These are phyloP conservation scores for Scaptodrosophila lebanonensis DNA, from an alignment of 1,140 invertebrate species.

Conservation along the genomic window DNA sequence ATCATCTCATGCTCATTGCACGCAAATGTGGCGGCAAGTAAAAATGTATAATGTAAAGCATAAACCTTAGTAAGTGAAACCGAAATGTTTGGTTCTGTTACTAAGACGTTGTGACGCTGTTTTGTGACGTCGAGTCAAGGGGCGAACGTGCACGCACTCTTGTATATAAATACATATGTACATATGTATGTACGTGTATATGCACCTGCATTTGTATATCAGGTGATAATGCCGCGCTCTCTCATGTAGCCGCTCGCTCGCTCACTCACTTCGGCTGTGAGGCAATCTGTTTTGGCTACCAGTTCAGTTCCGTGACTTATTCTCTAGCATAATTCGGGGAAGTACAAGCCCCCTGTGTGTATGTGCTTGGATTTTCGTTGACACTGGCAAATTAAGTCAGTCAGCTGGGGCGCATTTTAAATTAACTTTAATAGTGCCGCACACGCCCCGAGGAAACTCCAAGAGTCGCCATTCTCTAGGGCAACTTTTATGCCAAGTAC, in stretches of 20 bases:
- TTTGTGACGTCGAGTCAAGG: background rate
- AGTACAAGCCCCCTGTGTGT: background rate
- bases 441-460: slow-evolving; percentile 4
- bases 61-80: slow-evolving; percentile 2
- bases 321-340: slow-evolving; percentile 20
- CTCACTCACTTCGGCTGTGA: background rate
- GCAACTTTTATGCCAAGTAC: slow-evolving; percentile 63
- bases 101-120: too few relatives aligned
- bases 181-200: background rate
- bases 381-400: slow-evolving; percentile 50
- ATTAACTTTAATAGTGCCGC: slow-evolving; percentile 56
- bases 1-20: slow-evolving; percentile 74
- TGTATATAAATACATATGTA: background rate
- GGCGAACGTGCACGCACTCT: too few relatives aligned
- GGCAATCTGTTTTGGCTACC: background rate
- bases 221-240: too few relatives aligned
- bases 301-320: slow-evolving; percentile 18
- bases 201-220: background rate
- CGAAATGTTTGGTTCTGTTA: slow-evolving; percentile 7
- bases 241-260: too few relatives aligned
- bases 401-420: slow-evolving; percentile 55
- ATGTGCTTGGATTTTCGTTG: slow-evolving; percentile 17
- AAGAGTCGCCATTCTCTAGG: slow-evolving; percentile 10
- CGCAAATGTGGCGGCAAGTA: slow-evolving; percentile 57
- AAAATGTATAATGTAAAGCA: slow-evolving; percentile 11